phyloP scores from a whole-genome alignment of 2,888 invertebrate genomes.

The Mechanitis mazaeus region DNA sequence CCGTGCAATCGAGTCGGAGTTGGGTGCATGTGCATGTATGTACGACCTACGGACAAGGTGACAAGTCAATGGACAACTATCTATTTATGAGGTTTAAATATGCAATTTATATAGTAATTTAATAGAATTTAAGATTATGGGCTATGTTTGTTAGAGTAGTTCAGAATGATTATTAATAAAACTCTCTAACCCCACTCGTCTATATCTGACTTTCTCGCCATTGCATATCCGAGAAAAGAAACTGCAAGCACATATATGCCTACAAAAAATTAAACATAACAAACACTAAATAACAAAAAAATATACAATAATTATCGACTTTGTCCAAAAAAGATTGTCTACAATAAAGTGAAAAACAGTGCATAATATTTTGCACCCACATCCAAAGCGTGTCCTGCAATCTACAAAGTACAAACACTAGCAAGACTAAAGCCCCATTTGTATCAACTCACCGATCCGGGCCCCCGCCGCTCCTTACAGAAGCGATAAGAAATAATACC shows the following conservation, averaged over 20 bases:
- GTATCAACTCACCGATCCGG: slow-evolving; percentile 78
- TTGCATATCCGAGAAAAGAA: slow-evolving; percentile 57
- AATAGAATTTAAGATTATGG: slow-evolving; percentile 8
- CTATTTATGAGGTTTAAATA: slow-evolving; percentile 11
- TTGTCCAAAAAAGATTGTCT: too few species aligned
- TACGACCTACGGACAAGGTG: slow-evolving; percentile 19
- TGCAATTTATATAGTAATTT: not conserved
- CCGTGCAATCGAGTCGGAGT: slow-evolving; percentile 19
- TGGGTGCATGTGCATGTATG: slow-evolving; percentile 24
- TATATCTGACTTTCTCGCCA: slow-evolving; percentile 55
- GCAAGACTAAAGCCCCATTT: slow-evolving; percentile 43
- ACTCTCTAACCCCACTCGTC: slow-evolving; percentile 60
- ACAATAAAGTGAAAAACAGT: slow-evolving; percentile 17
- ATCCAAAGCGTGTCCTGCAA: slow-evolving; percentile 50
- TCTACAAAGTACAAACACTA: slow-evolving; percentile 36
- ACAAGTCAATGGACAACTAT: slow-evolving; percentile 25
- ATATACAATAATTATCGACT: not conserved
- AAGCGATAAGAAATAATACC: slow-evolving; percentile 21
- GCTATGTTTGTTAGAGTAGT: not conserved
- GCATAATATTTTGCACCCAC: slow-evolving; percentile 39
- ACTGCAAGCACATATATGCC: slow-evolving; percentile 63
- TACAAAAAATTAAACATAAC: slow-evolving; percentile 42
- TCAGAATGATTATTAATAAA: slow-evolving; percentile 16
- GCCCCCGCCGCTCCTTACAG: slow-evolving; percentile 79
- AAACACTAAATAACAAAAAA: slow-evolving; percentile 8